phyloP scores from a whole-genome alignment of 2,888 invertebrate genomes.

The Brachypterus glaber region DNA sequence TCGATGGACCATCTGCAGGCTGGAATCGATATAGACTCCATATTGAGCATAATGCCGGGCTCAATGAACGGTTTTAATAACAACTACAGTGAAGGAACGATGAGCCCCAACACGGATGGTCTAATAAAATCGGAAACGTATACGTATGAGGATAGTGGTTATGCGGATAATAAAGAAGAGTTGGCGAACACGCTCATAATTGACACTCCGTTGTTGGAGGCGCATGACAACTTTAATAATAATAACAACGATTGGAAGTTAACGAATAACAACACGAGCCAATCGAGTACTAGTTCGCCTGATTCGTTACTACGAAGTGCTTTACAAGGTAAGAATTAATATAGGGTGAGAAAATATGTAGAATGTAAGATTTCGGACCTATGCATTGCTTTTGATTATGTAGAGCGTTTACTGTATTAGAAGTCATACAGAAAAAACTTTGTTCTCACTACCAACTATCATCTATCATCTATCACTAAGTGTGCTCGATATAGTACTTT shows the following conservation, averaged over 20 bases:
- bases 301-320: conserved; percentile 75
- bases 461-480: no score
- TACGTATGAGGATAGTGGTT: conserved; percentile 68
- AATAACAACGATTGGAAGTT: conserved; percentile 79
- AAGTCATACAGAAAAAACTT: no score
- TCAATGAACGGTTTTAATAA: conserved; percentile 53
- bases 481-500: no score
- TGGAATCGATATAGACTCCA: conserved; percentile 68
- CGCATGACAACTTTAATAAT: conserved; percentile 48
- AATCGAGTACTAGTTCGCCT: conserved; percentile 35
- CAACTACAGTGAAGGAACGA: conserved; percentile 49
- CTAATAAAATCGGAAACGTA: conserved; percentile 64
- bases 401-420: no score
- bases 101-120: conserved; percentile 47
- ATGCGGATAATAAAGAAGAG: conserved; percentile 56
- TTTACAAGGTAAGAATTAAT: conserved; percentile 73
- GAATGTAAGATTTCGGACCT: no score
- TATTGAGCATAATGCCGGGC: conserved; percentile 61
- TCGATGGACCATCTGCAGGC: conserved; percentile 48
- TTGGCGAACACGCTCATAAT: conserved; percentile 39
- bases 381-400: no score
- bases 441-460: no score
- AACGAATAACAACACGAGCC: conserved; percentile 56
- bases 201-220: conserved; percentile 50
- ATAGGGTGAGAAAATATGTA: no score